phyloP scores from a whole-genome alignment of 53 echinoderm and acorn worm genomes.

The Mesocentrotus franciscanus region DNA sequence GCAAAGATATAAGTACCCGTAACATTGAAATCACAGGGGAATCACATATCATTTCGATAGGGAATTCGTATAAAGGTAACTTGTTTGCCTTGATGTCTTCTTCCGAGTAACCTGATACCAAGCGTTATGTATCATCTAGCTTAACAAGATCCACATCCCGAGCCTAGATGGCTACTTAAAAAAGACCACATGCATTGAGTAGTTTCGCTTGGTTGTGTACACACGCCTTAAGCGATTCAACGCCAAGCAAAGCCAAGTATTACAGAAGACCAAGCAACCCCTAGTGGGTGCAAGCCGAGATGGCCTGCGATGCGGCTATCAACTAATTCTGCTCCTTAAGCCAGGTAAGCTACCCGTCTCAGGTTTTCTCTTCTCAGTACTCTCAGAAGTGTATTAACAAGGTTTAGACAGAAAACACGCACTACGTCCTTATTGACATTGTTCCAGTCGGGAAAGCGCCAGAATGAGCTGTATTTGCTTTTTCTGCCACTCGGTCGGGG shows the following conservation, averaged over 20 bases:
- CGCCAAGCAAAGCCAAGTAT: not conserved
- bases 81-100: not conserved
- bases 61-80: not conserved
- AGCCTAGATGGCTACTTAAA: not conserved
- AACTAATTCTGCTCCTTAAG: not conserved
- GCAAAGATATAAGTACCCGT: not conserved
- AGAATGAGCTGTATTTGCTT: not conserved
- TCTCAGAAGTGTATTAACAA: constrained; percentile 51
- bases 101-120: not conserved
- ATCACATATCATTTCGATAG: not conserved
- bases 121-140: not conserved
- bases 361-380: not conserved
- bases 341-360: constrained; percentile 32
- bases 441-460: constrained; percentile 47
- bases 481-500: not conserved
- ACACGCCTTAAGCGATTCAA: constrained; percentile 15
- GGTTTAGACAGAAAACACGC: constrained; percentile 53
- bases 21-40: not conserved
- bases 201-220: not conserved
- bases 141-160: not conserved
- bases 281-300: not conserved
- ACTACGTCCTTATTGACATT: constrained; percentile 25
- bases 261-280: constrained; percentile 1
- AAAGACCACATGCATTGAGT: not conserved
- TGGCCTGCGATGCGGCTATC: not conserved